phyloP scores from a whole-genome alignment of 2,113 vertebrate species.

The Saguinus midas region DNA sequence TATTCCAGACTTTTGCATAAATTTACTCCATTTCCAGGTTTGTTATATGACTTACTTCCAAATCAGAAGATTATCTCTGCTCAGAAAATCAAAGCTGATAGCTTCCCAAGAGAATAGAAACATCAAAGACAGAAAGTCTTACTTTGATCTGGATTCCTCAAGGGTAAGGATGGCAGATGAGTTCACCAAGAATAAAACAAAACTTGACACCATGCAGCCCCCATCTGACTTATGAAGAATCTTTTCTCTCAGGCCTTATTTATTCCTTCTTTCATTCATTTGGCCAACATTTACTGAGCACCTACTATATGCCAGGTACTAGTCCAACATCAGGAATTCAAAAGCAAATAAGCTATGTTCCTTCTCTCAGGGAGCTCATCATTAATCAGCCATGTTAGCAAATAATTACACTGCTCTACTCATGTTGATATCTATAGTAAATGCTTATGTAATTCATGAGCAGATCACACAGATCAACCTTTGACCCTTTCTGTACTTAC shows the following conservation, averaged over 20 bases:
- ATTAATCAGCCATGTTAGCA: neutral
- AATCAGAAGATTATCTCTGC: neutral
- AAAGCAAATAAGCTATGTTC: neutral
- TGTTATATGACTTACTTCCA: neutral
- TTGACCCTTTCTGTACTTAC: neutral
- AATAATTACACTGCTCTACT: neutral
- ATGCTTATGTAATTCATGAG: neutral
- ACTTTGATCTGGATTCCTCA: neutral
- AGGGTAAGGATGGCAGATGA: neutral
- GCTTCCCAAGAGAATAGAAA: neutral
- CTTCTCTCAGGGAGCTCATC: neutral
- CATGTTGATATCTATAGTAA: neutral
- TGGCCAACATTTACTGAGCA: neutral
- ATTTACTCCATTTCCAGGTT: neutral
- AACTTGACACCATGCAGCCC: neutral
- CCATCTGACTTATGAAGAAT: neutral
- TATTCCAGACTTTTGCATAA: neutral
- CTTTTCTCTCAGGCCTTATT: neutral
- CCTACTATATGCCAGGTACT: neutral
- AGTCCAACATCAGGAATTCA: neutral
- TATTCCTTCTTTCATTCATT: constrained; percentile 4
- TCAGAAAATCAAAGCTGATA: neutral
- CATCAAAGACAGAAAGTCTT: neutral
- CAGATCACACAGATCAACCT: neutral
- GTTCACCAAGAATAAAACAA: neutral